A percentile compares a stretch with the other conserved stretches of the same genome.
phyloP scores from a whole-genome alignment of 1,140 invertebrate genomes.

The Oncopeltus fasciatus region DNA sequence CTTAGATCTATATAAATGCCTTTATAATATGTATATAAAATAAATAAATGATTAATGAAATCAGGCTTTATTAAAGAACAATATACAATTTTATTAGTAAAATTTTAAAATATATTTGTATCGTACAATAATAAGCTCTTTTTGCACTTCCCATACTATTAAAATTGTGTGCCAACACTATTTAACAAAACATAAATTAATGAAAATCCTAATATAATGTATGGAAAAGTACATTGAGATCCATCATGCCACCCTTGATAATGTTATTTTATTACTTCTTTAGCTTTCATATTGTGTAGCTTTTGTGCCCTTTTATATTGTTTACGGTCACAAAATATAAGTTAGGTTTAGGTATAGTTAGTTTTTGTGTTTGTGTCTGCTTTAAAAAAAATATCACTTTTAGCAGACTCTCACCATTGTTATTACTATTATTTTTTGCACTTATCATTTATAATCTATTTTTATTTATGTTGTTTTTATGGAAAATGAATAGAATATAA shows the following conservation, averaged over 20 bases:
- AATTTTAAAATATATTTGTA: neutral
- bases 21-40: constrained; percentile 4
- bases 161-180: neutral
- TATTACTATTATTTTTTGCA: no score
- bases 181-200: neutral
- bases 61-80: neutral
- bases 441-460: no score
- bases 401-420: no score
- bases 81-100: neutral
- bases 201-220: neutral
- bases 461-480: no score
- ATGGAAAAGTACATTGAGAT: neutral
- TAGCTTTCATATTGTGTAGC: constrained; percentile 1
- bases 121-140: neutral
- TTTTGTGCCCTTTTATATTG: neutral
- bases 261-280: neutral
- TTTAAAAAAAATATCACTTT: no score
- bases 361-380: neutral
- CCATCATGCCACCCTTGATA: neutral
- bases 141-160: neutral
- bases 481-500: no score
- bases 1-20: neutral
- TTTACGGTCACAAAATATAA: neutral
- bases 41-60: no score
- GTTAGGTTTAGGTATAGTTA: neutral